Evolutionary conservation across 2,888 invertebrate species (phyloP), one percentile per base, ranked within the genome.

Genomic region (Carpatolechia fugitivella): DNA sequence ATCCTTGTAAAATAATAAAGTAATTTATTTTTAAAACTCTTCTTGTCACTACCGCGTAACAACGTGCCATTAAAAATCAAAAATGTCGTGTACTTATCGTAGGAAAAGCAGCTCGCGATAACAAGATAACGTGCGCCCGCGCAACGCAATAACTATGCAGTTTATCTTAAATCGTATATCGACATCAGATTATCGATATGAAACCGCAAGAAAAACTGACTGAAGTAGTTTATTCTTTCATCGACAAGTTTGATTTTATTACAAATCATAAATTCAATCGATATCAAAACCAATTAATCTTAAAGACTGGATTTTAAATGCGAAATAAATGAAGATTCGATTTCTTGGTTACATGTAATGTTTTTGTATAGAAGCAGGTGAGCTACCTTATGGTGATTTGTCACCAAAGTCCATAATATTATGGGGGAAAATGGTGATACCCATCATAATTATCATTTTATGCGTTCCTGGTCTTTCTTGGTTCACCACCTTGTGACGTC

Each of bases 191-290:
- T 14, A 44, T 20, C 13, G 44, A 29, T 44, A 44, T 44, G 44
- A 13, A 44, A 44, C 44, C 3, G n/a, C 13, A 13, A 29, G 14
- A 29, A 44, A 29, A 44, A 44, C 44, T 44, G 24, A 20, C 18
- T 16, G 40, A 3, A 41, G 14, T 20, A n/a, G 14, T 44, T 44
- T 41, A n/a, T 24, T 24, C 44, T 10, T 44, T 44, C 1, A 6
- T 24, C 20, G 20, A 29, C 44, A 11, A 44, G 44, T 3, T 41
- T 11, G 20, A 44, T 44, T 29, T 44, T 44, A 47, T 31, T 31
- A 14, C 47, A 13, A 47, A 47, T 47, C 31, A 47, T 47, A 47
- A 47, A 47, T 47, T 47, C 47, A 47, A 47, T 29, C 11, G 1
- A 11, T 31, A 47, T 47, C 47, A 1, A 10, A 6, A 31, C 20